Evolutionary conservation across 2,888 invertebrate species (phyloP).

Genomic region (Smittia sp.): DNA sequence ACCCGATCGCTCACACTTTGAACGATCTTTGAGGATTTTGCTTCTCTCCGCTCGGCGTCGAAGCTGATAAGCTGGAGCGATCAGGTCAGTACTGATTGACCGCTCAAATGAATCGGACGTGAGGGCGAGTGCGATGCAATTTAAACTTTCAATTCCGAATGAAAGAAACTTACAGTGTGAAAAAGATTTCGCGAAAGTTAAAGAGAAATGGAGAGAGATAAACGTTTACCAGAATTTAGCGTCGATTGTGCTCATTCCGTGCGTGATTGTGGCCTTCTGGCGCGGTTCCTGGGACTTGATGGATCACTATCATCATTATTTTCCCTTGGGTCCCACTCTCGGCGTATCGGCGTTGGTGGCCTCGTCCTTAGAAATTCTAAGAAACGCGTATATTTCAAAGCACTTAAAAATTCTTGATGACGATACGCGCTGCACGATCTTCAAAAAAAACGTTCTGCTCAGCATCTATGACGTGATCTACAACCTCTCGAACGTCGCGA

Average conservation of each 20-base stretch:
- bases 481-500: constrained; percentile 16
- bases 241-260: constrained; percentile 16
- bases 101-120: constrained; percentile 20
- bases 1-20: not conserved
- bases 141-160: constrained; percentile 22
- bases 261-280: constrained; percentile 45
- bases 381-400: constrained; percentile 24
- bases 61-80: constrained; percentile 10
- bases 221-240: constrained; percentile 21
- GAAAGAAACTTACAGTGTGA: constrained; percentile 2
- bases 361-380: constrained; percentile 20
- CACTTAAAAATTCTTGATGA: constrained; percentile 37
- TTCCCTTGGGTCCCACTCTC: constrained; percentile 49
- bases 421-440: not conserved
- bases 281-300: constrained; percentile 58
- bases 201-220: not conserved
- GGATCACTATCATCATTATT: constrained; percentile 54
- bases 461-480: constrained; percentile 37
- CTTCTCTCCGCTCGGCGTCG: constrained; percentile 8
- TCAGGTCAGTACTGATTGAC: constrained; percentile 39
- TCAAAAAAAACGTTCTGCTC: constrained; percentile 21
- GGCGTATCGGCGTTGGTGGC: not conserved
- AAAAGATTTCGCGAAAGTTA: not conserved
- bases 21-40: not conserved
- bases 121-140: constrained; percentile 24